Percentiles rank a stretch among this genome's conserved stretches.
phyloP scores from a whole-genome alignment of 2,797 vertebrate genomes.

The Pseudomugil gertrudae region DNA sequence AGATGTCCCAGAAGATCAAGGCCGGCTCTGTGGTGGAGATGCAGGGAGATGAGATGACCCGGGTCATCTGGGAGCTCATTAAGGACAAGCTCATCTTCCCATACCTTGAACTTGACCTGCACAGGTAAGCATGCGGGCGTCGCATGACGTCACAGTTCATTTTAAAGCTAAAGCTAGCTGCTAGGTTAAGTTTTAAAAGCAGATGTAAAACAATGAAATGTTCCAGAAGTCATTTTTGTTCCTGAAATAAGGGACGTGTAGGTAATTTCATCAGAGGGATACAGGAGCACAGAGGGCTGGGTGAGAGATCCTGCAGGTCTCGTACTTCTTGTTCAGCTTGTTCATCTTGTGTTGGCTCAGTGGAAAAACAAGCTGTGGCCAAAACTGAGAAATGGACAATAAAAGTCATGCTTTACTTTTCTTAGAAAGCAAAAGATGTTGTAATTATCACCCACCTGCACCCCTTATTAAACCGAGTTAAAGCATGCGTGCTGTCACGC shows the following conservation, averaged over 20 bases:
- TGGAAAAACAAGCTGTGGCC: neutral
- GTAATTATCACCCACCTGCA: no score
- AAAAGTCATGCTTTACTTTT: neutral
- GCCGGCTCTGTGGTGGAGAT: slow-evolving; percentile 96
- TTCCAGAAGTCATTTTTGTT: no score
- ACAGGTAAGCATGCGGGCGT: slow-evolving; percentile 85
- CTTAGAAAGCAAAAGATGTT: no score
- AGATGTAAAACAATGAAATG: no score
- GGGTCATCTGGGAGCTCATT: slow-evolving; percentile 97
- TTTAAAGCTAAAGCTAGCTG: no score
- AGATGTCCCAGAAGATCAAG: slow-evolving; percentile 92
- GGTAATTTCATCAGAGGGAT: neutral
- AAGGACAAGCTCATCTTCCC: slow-evolving; percentile 97
- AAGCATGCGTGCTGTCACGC: no score
- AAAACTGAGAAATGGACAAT: neutral
- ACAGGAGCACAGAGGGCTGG: neutral
- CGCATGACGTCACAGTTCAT: no score
- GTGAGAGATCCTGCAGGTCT: neutral
- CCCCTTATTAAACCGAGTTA: no score
- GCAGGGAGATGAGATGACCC: slow-evolving; percentile 99
- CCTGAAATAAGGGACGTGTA: no score
- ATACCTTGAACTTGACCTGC: slow-evolving; percentile 92
- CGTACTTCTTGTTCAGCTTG: slow-evolving; percentile 33
- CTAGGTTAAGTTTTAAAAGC: no score
- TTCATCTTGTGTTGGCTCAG: neutral